A percentile compares a stretch with the other conserved stretches of the same genome.
These are phyloP conservation scores for Percopsis omiscomaycus DNA, from an alignment of 2,797 vertebrate species.

Conservation along the genomic window DNA sequence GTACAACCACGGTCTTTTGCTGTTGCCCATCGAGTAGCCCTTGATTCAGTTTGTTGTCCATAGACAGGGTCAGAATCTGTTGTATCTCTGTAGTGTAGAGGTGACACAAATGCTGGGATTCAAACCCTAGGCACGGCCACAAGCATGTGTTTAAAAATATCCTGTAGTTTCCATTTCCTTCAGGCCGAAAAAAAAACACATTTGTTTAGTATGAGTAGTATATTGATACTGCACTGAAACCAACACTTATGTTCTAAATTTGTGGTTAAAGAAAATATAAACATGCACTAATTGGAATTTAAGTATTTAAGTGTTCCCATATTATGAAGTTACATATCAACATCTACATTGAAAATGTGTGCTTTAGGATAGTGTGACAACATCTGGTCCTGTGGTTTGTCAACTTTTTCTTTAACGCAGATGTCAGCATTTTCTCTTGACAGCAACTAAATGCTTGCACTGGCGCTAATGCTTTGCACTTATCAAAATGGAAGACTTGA, in stretches of 20 bases:
- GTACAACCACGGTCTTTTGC: neutral
- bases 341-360: slow-evolving; percentile 1
- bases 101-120: neutral
- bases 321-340: slow-evolving; percentile 4
- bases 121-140: neutral
- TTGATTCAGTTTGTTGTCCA: neutral
- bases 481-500: slow-evolving; percentile 7
- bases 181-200: neutral
- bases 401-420: neutral
- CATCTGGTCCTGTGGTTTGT: slow-evolving; percentile 8
- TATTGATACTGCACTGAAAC: neutral
- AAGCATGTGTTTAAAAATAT: neutral
- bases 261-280: neutral
- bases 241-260: neutral
- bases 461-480: neutral
- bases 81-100: too few species aligned
- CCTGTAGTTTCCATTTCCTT: neutral
- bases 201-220: neutral
- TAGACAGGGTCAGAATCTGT: too few species aligned
- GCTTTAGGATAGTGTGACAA: neutral
- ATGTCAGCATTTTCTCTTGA: neutral
- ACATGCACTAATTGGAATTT: neutral
- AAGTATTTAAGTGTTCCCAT: neutral
- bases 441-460: neutral
- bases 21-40: neutral